These are phyloP conservation scores for Sphecodes monilicornis DNA, from an alignment of 2,888 invertebrate genomes.

Conservation along the genomic window DNA sequence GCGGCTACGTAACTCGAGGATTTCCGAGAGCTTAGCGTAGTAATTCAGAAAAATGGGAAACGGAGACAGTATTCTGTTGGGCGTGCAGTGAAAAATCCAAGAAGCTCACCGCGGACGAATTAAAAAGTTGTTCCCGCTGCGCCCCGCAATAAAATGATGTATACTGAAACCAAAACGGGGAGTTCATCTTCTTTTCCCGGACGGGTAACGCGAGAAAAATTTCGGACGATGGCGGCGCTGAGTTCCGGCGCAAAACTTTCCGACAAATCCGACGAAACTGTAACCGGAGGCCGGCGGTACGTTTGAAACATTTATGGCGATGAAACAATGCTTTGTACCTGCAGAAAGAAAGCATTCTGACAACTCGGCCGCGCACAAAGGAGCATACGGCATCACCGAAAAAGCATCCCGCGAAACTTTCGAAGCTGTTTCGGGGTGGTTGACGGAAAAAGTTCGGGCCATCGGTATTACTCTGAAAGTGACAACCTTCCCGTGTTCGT, in stretches of 20 bases:
- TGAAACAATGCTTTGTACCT: slow-evolving; percentile 53
- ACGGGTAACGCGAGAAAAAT: neutral
- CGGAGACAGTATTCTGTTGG: slow-evolving; percentile 1
- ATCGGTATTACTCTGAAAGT: slow-evolving; percentile 21
- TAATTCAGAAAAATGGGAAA: slow-evolving; percentile 38
- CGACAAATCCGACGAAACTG: slow-evolving; percentile 32
- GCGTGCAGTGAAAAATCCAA: slow-evolving; percentile 21
- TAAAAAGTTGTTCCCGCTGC: slow-evolving; percentile 5
- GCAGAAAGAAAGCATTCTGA: slow-evolving; percentile 44
- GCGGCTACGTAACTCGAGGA: slow-evolving; percentile 15
- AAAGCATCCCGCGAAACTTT: slow-evolving; percentile 49
- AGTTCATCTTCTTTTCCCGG: slow-evolving; percentile 9
- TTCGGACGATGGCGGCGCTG: neutral
- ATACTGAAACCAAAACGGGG: neutral
- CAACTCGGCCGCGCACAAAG: slow-evolving; percentile 34
- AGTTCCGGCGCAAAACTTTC: slow-evolving; percentile 15
- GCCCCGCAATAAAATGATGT: slow-evolving; percentile 3
- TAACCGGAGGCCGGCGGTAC: slow-evolving; percentile 3
- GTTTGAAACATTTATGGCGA: slow-evolving; percentile 54
- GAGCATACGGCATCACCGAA: slow-evolving; percentile 15
- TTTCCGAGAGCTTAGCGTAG: neutral
- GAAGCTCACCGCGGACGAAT: slow-evolving; percentile 10
- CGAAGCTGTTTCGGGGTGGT: slow-evolving; percentile 25
- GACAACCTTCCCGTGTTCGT: slow-evolving; percentile 10
- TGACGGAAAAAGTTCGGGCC: slow-evolving; percentile 22